Percentiles rank a stretch among this genome's conserved stretches.
Conservation (phyloP, 2,797 vertebrate species). For the Danio jaintianensis region DNA sequence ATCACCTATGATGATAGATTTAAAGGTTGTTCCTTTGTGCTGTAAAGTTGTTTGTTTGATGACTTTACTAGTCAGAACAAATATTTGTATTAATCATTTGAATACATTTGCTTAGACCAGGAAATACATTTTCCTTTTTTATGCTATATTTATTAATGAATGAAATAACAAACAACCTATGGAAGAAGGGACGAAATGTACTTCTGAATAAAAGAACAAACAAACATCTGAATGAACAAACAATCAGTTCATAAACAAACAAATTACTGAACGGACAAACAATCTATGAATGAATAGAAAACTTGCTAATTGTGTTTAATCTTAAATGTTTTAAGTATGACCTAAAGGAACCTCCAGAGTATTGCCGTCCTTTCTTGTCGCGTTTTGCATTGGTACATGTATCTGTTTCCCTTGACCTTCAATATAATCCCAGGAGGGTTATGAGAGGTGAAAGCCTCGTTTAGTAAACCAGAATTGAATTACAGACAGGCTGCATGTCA, state of each 20-base stretch:
- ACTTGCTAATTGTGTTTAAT: background rate
- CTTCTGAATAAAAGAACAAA: no score
- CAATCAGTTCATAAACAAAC: no score
- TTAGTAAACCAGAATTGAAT: slow-evolving; percentile 44
- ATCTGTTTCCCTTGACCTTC: slow-evolving; percentile 42
- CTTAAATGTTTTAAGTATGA: background rate
- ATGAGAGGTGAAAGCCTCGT: slow-evolving; percentile 41
- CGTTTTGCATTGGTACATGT: background rate
- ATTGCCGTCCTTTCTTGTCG: slow-evolving; percentile 24
- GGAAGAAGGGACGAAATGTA: no score
- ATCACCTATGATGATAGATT: background rate
- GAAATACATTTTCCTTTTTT: background rate
- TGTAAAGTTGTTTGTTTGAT: background rate
- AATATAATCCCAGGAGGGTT: slow-evolving; percentile 40
- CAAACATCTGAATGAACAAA: no score
- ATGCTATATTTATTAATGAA: no score
- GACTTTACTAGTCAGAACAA: no score
- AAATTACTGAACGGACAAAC: no score
- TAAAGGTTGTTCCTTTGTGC: background rate
- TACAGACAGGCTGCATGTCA: slow-evolving; percentile 39
- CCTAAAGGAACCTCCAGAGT: background rate
- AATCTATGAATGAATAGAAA: no score
- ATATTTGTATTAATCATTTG: background rate
- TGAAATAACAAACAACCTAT: no score
- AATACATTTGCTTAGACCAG: background rate